Base-by-base conservation (phyloP, 2,797 vertebrate species). In the Manis crassicaudata region DNA sequence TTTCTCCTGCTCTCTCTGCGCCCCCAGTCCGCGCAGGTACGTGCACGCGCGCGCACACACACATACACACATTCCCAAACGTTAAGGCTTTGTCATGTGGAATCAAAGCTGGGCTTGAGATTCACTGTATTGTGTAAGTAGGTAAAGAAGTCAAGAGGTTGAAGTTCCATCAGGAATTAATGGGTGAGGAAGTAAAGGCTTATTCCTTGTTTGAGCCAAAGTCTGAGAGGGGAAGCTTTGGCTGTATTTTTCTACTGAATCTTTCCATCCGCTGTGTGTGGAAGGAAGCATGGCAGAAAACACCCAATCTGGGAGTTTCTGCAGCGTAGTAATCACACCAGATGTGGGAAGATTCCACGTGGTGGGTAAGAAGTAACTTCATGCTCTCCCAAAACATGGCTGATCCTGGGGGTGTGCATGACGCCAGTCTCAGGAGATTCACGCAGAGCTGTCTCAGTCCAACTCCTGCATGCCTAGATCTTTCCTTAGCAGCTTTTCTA, bases 401-500 rank as follows among this genome's bases (percentile, higher is more conserved):
- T 1, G 13, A 68, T 0, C 56, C 32, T 12, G 25, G 21, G 43
- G 11, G 2, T 35, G 60, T 43, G 14, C 27, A 1, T 11, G 84
- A 50, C 16, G 0, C 70, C 40, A 6, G 70, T 87, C 94, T 94
- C 50, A n/a, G 67, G 72, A 77, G 63, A 79, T 83, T 94, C 94
- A 75, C 75, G 94, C 96, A 62, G 95, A 95, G 94, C 76, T 40
- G 32, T 95, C 97, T 96, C 95, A 77, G 43, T 27, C 79, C 65
- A 72, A 84, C 70, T n/a, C 96, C 83, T 90, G 97, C 96, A 92
- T 96, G 97, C 54, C 72, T 63, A 29, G 54, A 56, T 18, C 86
- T 90, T 73, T 21, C 65, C 92, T 95, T 95, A 90, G 97, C 97
- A 82, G 85, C 92, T 97, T 91, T 29, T 84, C 63, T 89, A 90